These are phyloP conservation scores for Cyprinodon diabolis DNA, from an alignment of 2,797 vertebrate species.

Conservation along the genomic window DNA sequence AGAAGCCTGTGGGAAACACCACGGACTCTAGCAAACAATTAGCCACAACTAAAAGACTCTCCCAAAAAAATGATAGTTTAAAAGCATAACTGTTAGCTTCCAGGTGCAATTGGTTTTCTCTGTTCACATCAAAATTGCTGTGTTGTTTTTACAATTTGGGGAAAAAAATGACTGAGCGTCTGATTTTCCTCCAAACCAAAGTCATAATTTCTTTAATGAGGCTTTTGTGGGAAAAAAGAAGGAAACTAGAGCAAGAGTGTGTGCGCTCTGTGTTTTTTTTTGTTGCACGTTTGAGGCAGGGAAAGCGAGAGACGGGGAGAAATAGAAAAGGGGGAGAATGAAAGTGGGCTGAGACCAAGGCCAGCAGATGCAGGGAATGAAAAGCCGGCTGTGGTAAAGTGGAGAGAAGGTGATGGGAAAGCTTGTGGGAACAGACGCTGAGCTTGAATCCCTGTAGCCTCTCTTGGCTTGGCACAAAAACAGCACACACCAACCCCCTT, in stretches of 20 bases:
- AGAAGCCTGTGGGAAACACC: neutral
- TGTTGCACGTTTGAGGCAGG: constrained; percentile 32
- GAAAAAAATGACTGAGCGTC: constrained; percentile 46
- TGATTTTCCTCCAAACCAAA: constrained; percentile 67
- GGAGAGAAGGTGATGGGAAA: constrained; percentile 52
- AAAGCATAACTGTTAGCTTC: neutral
- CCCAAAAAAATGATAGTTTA: neutral
- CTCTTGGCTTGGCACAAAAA: constrained; percentile 62
- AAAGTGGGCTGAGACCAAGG: constrained; percentile 20
- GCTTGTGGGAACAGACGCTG: constrained; percentile 57
- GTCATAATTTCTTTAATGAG: constrained; percentile 73
- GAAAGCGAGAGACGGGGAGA: constrained; percentile 32
- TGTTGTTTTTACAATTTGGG: constrained; percentile 37
- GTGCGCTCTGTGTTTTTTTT: constrained; percentile 9
- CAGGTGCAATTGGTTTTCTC: constrained; percentile 22
- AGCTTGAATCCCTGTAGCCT: constrained; percentile 55
- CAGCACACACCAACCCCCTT: constrained; percentile 41
- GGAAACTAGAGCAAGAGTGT: constrained; percentile 45
- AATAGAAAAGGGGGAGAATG: constrained; percentile 13
- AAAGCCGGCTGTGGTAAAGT: constrained; percentile 55
- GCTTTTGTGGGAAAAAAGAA: constrained; percentile 52
- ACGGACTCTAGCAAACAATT: neutral
- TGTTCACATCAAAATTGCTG: constrained; percentile 16
- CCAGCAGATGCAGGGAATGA: constrained; percentile 57
- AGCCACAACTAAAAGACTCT: neutral